A percentile compares a stretch with the other conserved stretches of the same genome.
Conservation (phyloP, 2,797 vertebrate genomes). For the Chelon labrosus region DNA sequence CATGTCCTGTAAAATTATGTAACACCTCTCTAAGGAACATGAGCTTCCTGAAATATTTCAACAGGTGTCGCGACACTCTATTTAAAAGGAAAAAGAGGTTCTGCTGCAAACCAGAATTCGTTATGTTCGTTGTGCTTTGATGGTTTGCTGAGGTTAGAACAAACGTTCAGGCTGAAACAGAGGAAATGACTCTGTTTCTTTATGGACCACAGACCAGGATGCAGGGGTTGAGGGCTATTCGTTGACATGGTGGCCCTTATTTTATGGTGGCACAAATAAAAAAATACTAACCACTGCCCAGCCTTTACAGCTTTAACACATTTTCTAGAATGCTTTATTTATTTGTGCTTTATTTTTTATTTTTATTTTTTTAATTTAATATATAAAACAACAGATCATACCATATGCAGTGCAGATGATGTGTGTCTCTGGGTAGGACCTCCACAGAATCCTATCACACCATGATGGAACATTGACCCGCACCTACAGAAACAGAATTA, state of each 20-base stretch:
- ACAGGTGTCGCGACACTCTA: background rate
- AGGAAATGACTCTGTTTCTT: constrained; percentile 72
- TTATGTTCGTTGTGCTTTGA: background rate
- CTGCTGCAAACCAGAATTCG: background rate
- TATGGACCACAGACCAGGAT: constrained; percentile 56
- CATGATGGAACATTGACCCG: constrained; percentile 89
- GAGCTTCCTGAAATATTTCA: constrained; percentile 5
- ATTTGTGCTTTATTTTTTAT: background rate
- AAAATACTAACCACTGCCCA: constrained; percentile 5
- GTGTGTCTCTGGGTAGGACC: constrained; percentile 88
- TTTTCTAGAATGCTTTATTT: background rate
- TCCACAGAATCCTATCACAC: constrained; percentile 90
- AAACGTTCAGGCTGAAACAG: constrained; percentile 22
- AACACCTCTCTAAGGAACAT: background rate
- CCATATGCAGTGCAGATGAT: constrained; percentile 87
- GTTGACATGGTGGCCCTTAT: constrained; percentile 20
- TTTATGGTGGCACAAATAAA: constrained; percentile 22
- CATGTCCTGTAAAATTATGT: background rate
- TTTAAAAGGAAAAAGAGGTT: constrained; percentile 9
- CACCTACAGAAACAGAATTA: constrained; percentile 75
- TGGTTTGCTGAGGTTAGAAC: constrained; percentile 36
- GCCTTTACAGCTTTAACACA: background rate
- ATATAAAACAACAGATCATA: constrained; percentile 53
- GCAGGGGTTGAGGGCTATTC: constrained; percentile 25
- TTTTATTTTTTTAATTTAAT: background rate